A percentile compares a stretch with the other conserved stretches of the same genome.
phyloP scores from a whole-genome alignment of 2,113 vertebrate species.

The Perca schrenkii region DNA sequence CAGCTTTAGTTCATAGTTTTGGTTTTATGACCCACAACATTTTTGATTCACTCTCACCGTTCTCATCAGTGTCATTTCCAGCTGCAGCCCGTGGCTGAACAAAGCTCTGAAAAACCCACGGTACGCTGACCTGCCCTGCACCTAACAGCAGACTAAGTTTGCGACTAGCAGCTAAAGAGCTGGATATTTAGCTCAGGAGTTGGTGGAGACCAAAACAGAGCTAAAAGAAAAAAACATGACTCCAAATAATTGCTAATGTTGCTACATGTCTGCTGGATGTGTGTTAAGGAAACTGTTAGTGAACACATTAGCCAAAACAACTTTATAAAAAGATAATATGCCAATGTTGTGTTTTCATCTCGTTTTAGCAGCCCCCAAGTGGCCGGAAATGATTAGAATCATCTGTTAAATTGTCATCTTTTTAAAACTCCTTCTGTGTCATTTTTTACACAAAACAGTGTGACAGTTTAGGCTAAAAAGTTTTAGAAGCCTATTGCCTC shows the following conservation, averaged over 20 bases:
- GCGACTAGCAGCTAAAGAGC: background rate
- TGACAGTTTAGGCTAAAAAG: background rate
- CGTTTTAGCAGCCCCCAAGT: background rate
- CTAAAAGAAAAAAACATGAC: background rate
- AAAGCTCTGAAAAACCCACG: background rate
- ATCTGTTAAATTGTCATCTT: background rate
- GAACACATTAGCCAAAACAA: background rate
- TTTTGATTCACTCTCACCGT: background rate
- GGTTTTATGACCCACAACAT: background rate
- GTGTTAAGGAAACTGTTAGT: background rate
- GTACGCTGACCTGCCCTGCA: background rate
- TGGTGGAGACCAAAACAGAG: background rate
- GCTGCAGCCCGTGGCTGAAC: background rate
- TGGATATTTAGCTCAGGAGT: background rate
- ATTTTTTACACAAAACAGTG: background rate
- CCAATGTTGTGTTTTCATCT: background rate
- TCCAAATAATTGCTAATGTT: conserved; percentile 7
- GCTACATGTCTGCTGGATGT: background rate
- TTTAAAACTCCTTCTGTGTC: background rate
- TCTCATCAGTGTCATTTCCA: background rate
- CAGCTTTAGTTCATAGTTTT: background rate
- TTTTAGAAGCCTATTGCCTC: background rate
- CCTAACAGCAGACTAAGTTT: background rate
- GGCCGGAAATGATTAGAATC: background rate
- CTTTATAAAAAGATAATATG: background rate